Evolutionary conservation across 2,797 vertebrate species (phyloP).

Genomic region (Molossus alvarezi): DNA sequence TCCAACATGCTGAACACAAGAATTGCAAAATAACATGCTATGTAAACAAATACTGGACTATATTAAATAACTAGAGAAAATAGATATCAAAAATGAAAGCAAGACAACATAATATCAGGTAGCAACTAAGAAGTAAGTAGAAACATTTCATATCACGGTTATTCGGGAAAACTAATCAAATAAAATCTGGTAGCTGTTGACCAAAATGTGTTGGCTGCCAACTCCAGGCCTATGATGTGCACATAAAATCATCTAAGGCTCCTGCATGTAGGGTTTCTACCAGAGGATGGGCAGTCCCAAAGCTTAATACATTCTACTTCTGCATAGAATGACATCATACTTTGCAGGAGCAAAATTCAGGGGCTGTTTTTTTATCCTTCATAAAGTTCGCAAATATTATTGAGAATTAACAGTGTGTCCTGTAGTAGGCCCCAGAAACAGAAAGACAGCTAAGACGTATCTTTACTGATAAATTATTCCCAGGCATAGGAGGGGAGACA

Average conservation of each 20-base stretch:
- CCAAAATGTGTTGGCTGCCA: constrained; percentile 66
- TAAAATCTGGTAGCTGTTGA: constrained; percentile 76
- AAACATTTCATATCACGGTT: constrained; percentile 67
- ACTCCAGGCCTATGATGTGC: not conserved
- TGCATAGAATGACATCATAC: not conserved
- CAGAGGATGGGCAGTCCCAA: not conserved
- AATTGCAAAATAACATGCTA: constrained; percentile 62
- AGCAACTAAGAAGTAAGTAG: constrained; percentile 70
- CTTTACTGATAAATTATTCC: not conserved
- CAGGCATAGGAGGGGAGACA: not conserved
- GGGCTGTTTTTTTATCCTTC: not conserved
- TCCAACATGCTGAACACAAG: constrained; percentile 62
- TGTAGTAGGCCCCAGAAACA: not conserved
- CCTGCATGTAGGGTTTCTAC: not conserved
- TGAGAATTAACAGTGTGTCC: constrained; percentile 49
- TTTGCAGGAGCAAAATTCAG: constrained; percentile 2
- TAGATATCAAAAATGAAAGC: constrained; percentile 51
- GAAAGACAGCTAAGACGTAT: not conserved
- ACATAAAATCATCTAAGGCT: not conserved
- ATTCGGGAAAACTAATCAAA: constrained; percentile 82
- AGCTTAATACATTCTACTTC: not conserved
- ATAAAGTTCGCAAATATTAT: not conserved
- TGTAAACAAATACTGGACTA: not conserved
- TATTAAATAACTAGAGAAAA: constrained; percentile 76
- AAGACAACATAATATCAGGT: constrained; percentile 69